Conservation (phyloP, 1,140 invertebrate species). For the Zaprionus inermis region DNA sequence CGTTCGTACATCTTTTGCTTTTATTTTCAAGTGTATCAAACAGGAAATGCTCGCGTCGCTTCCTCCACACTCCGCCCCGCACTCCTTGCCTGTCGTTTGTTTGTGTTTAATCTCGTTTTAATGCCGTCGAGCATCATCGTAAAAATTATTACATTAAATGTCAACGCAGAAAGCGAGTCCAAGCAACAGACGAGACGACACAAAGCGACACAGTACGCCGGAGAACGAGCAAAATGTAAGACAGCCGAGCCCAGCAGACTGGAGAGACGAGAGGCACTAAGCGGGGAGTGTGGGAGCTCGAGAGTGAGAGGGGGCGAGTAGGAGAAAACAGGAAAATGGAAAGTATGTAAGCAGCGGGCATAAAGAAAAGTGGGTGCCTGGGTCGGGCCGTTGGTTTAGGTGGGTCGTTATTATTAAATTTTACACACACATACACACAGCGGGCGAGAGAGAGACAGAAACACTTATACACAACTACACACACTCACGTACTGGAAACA, state of each 20-base stretch:
- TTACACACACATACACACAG: slow-evolving; percentile 61
- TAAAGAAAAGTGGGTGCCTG: slow-evolving; percentile 43
- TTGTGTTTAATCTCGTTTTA: slow-evolving; percentile 81
- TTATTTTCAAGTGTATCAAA: slow-evolving; percentile 77
- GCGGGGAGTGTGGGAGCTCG: slow-evolving; percentile 9
- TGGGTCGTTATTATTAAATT: slow-evolving; percentile 81
- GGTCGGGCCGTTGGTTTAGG: slow-evolving; percentile 65
- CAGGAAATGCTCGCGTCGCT: slow-evolving; percentile 49
- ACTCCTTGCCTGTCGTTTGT: slow-evolving; percentile 58
- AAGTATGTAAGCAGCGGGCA: slow-evolving; percentile 37
- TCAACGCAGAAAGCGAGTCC: slow-evolving; percentile 65
- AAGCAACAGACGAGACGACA: slow-evolving; percentile 19
- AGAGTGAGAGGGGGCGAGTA: background rate
- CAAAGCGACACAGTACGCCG: slow-evolving; percentile 1
- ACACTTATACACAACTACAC: slow-evolving; percentile 40
- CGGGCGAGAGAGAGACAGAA: background rate
- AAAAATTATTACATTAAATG: slow-evolving; percentile 82
- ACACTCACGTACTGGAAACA: slow-evolving; percentile 30
- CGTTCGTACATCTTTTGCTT: slow-evolving; percentile 62
- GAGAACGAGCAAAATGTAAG: background rate
- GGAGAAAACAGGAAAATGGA: slow-evolving; percentile 23
- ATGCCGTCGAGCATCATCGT: slow-evolving; percentile 80
- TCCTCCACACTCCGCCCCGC: background rate
- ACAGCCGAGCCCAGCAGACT: slow-evolving; percentile 3
- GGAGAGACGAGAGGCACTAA: slow-evolving; percentile 4